Percentiles rank a stretch among this genome's conserved stretches.
phyloP scores from a whole-genome alignment of 2,113 vertebrate species.

The Calcarius ornatus region DNA sequence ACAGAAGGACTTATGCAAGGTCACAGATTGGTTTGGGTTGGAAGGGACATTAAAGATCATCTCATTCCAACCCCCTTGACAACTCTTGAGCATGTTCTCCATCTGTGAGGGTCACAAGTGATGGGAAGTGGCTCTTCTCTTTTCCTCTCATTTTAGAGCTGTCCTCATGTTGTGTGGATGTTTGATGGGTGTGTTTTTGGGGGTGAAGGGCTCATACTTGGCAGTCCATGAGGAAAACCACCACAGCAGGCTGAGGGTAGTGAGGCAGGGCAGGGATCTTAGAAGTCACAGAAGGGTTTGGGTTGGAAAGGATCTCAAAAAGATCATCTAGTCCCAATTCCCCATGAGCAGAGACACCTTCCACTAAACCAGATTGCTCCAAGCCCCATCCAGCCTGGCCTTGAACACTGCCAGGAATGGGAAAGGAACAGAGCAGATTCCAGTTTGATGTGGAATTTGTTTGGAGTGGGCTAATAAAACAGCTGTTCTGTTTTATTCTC shows the following conservation, averaged over 20 bases:
- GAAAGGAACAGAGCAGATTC: background rate
- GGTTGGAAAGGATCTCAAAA: background rate
- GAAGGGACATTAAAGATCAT: background rate
- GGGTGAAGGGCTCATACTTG: background rate
- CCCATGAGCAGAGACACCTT: background rate
- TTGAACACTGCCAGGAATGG: background rate
- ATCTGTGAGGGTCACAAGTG: background rate
- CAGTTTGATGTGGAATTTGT: background rate
- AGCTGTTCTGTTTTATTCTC: background rate
- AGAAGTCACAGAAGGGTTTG: background rate
- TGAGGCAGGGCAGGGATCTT: background rate
- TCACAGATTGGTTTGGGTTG: background rate
- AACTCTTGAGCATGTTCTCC: accelerated
- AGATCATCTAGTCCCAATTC: background rate
- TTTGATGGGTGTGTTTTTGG: background rate
- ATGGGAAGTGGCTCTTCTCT: background rate
- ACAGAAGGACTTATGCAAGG: background rate
- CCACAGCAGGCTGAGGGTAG: background rate
- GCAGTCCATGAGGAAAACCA: background rate
- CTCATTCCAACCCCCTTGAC: background rate
- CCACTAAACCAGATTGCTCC: background rate
- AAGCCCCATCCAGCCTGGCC: background rate
- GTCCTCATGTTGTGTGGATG: accelerated
- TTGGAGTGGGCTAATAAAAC: background rate
- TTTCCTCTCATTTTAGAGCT: background rate